Evolutionary conservation across 2,113 vertebrate genomes (phyloP), one percentile per base, ranked within the genome.

Genomic region (Phrynosoma platyrhinos): DNA sequence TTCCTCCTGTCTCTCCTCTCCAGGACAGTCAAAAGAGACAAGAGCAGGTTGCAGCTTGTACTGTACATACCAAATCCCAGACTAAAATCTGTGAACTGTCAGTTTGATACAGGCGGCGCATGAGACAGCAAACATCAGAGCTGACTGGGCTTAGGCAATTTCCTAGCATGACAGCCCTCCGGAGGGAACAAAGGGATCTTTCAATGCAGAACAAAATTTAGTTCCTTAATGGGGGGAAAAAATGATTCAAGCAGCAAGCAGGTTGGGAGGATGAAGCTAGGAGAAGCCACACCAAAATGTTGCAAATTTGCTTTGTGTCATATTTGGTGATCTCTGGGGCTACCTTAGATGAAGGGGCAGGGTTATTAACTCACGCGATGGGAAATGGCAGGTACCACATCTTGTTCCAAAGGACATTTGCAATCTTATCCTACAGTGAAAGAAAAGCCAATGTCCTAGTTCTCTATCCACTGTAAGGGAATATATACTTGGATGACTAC

Each of bases 61-160:
- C 89, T 42, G 89, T 91, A 84, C 71, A 7, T 87, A 58, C 83
- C 47, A 82, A 88, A 86, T 76, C 80, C 92, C 87, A 89, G 36
- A 80, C 90, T 91, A 85, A 71, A 85, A 85, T 69, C 91, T 93
- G 93, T 2, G 91, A 94, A 53, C 91, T 94, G 94, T 89, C 95
- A 93, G 92, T 75, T 85, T 84, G 92, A 83, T 90, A 86, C 88
- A 9, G 86, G 89, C 74, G 21, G 55, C 0, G 52, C 0, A 21
- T 88, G 95, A 93, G 94, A 92, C 82, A 9, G 94, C 92, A 93
- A 93, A 90, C 95, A 94, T 93, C 94, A 94, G 93, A 95, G 90
- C 92, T 92, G 94, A 66, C 91, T 90, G 92, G 88, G 91, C 18
- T 88, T n/a, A 86, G 82, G 91, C 91, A 89, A 79, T 94, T 93